Evolutionary conservation across 2,888 invertebrate genomes (phyloP), one percentile per base, ranked within the genome.

Genomic region (Panzeria rudis): DNA sequence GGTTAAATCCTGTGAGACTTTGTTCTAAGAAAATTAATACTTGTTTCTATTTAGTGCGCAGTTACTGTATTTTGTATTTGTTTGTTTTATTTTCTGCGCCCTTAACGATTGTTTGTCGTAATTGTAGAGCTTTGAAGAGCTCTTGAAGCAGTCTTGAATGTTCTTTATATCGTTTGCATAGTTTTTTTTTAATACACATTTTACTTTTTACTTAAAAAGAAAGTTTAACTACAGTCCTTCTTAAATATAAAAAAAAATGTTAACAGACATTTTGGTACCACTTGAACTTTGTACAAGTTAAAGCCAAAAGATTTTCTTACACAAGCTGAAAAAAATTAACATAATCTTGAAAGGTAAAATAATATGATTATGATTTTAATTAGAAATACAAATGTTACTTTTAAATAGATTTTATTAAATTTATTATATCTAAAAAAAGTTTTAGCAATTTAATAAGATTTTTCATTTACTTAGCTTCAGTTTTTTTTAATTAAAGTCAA

Each of bases 271-370:
- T 54, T 76, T 82, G 20, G 32, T 47, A 29, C 17, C 54, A 82
- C 82, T 82, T 82, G 82, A 82, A 82, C 82, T 81, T 69, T 82
- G 62, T 56, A 47, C 29, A 62, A 82, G 41, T 64, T 64, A 47
- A 73, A 62, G 72, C 20, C 35, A 82, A 69, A 62, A 47, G 17
- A 25, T 61, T 44, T 20, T 13, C 13, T 4, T 29, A 2, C 25
- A 35, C 9, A 38, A 15, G 50, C 38, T 25, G 50, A 1, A 0
- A 44, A 47, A 32, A 78, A 25, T 62, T 9, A 71, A 79, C 20
- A 64, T 5, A 47, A 72, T n/a, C n/a, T 44, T 52, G 20, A 52
- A 69, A 13, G 38, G 52, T 41, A 62, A 52, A 62, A 71, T 35
- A 23, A 71, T 3, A 41, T 54, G 15, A 32, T 29, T 44, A 54